Percentiles rank a stretch among this genome's conserved stretches.
phyloP scores from a whole-genome alignment of 1,140 invertebrate genomes.

The Cepaea nemoralis region DNA sequence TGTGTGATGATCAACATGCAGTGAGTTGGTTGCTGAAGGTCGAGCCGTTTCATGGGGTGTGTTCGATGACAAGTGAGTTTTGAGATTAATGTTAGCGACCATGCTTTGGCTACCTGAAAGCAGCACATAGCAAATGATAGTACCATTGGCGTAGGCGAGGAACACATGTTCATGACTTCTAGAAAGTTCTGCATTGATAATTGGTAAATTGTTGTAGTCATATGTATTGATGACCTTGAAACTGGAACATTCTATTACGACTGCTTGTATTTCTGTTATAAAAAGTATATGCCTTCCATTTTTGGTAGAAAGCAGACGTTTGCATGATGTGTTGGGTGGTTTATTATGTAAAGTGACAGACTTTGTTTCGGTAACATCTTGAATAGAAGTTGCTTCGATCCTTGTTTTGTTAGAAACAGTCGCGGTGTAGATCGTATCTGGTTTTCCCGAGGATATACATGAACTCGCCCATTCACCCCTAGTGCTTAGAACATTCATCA shows the following conservation, averaged over 20 bases:
- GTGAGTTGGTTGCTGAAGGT: not conserved
- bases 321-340: not conserved
- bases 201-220: conserved; percentile 33
- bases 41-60: not conserved
- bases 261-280: conserved; percentile 38
- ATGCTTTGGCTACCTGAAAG: conserved; percentile 36
- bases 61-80: not conserved
- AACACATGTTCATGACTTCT: conserved; percentile 50
- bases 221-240: conserved; percentile 19
- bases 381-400: conserved; percentile 5
- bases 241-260: conserved; percentile 12
- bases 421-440: conserved; percentile 26
- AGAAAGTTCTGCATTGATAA: conserved; percentile 38
- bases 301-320: conserved; percentile 41
- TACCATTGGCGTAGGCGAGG: conserved; percentile 25
- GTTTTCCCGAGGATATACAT: conserved; percentile 24
- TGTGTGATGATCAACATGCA: not conserved
- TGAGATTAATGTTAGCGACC: conserved; percentile 17
- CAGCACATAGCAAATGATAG: conserved; percentile 40
- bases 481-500: conserved; percentile 9
- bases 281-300: conserved; percentile 40
- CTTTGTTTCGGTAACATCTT: conserved; percentile 14
- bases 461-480: not conserved
- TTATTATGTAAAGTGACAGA: conserved; percentile 26
- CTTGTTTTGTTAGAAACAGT: conserved; percentile 14